Evolutionary conservation across 2,888 invertebrate genomes (phyloP).

Genomic region (Ornithoptera priamus): DNA sequence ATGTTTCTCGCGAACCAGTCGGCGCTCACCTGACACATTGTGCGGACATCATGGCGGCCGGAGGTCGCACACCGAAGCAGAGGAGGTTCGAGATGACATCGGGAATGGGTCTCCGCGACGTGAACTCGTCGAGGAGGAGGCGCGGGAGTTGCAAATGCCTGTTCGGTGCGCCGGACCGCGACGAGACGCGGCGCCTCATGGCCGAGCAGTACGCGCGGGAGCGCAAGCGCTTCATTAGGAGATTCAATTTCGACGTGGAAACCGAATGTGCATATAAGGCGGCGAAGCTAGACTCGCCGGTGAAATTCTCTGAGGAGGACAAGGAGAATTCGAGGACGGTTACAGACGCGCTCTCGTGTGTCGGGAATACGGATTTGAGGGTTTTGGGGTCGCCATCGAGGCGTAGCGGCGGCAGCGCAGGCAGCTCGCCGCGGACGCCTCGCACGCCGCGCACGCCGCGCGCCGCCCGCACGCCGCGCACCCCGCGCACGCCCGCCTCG

Average conservation of each 20-base stretch:
- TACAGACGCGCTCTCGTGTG: constrained; percentile 65
- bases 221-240: constrained; percentile 77
- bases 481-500: constrained; percentile 71
- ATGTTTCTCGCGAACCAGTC: constrained; percentile 76
- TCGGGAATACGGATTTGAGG: constrained; percentile 66
- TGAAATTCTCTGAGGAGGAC: constrained; percentile 24
- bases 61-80: constrained; percentile 74
- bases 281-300: constrained; percentile 62
- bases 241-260: constrained; percentile 82
- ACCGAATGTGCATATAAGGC: constrained; percentile 66
- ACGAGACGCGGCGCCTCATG: constrained; percentile 79
- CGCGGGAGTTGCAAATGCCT: constrained; percentile 79
- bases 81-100: constrained; percentile 65
- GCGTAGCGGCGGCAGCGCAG: constrained; percentile 50
- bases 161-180: constrained; percentile 81
- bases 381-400: constrained; percentile 68
- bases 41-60: constrained; percentile 61
- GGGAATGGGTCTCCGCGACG: constrained; percentile 62
- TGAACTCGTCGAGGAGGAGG: constrained; percentile 63
- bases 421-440: constrained; percentile 58
- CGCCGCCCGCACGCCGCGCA: constrained; percentile 69
- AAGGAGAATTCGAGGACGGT: constrained; percentile 54
- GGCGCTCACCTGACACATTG: constrained; percentile 69
- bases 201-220: constrained; percentile 81
- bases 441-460: constrained; percentile 51